Conservation (phyloP, 1,140 invertebrate genomes). For the Drosophila takahashii region DNA sequence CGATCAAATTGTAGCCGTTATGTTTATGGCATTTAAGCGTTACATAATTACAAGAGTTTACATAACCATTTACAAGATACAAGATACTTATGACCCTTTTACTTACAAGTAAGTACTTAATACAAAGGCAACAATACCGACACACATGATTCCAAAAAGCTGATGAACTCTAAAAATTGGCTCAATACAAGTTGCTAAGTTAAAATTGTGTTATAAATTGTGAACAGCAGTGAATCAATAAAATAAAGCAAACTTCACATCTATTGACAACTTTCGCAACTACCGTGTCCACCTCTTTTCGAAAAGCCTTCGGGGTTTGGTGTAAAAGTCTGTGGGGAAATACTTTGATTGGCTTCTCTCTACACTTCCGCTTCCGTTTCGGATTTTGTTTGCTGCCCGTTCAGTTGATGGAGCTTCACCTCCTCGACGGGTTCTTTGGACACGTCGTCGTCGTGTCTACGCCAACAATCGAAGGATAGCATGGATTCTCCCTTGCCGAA, state of each 20-base stretch:
- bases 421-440: conserved; percentile 55
- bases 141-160: conserved; percentile 25
- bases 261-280: conserved; percentile 65
- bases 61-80: conserved; percentile 63
- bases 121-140: conserved; percentile 49
- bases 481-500: conserved; percentile 63
- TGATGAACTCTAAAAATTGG: conserved; percentile 34
- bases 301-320: background rate
- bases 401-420: conserved; percentile 56
- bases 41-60: conserved; percentile 63
- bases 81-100: conserved; percentile 61
- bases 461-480: conserved; percentile 85
- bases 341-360: conserved; percentile 8
- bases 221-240: conserved; percentile 72
- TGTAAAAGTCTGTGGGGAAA: conserved; percentile 17
- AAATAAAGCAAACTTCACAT: conserved; percentile 80
- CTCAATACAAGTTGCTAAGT: conserved; percentile 45
- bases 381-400: conserved; percentile 27
- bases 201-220: conserved; percentile 72
- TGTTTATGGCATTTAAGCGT: conserved; percentile 59
- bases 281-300: conserved; percentile 39
- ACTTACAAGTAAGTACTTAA: conserved; percentile 73
- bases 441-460: conserved; percentile 48
- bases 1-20: conserved; percentile 51
- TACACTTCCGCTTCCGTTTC: conserved; percentile 34